phyloP scores from a whole-genome alignment of 1,140 invertebrate species.

The Tetragonula clypearis region DNA sequence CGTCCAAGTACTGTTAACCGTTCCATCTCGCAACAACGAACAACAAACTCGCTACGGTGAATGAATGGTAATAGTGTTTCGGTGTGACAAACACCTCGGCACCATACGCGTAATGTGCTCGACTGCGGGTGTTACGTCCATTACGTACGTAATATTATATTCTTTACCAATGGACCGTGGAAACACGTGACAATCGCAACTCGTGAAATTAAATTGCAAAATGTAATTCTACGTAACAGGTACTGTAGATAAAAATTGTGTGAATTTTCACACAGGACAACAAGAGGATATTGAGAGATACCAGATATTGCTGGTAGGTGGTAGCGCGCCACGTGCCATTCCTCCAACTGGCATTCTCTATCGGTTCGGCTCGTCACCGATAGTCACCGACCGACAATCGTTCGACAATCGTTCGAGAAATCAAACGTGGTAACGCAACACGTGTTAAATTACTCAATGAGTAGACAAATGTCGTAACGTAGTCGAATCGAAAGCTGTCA shows the following conservation, averaged over 20 bases:
- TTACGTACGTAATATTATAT: too few species aligned
- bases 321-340: neutral
- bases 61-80: slow-evolving; percentile 12
- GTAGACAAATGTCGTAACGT: neutral
- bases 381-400: neutral
- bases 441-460: slow-evolving; percentile 3
- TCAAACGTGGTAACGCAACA: neutral
- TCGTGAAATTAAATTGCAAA: too few species aligned
- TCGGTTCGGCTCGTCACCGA: neutral
- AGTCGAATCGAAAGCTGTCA: neutral
- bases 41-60: slow-evolving; percentile 41
- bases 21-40: slow-evolving; percentile 58
- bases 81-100: neutral
- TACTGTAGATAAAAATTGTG: too few species aligned
- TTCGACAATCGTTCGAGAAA: slow-evolving; percentile 24
- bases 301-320: neutral
- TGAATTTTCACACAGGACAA: neutral
- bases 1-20: slow-evolving; percentile 67
- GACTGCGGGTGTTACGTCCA: too few species aligned
- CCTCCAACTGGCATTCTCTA: neutral
- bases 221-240: too few species aligned
- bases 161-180: too few species aligned
- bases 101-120: too few species aligned
- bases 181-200: too few species aligned
- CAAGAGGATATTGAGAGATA: slow-evolving; percentile 17